phyloP scores from a whole-genome alignment of 2,888 invertebrate species.

The Hydraecia micacea region DNA sequence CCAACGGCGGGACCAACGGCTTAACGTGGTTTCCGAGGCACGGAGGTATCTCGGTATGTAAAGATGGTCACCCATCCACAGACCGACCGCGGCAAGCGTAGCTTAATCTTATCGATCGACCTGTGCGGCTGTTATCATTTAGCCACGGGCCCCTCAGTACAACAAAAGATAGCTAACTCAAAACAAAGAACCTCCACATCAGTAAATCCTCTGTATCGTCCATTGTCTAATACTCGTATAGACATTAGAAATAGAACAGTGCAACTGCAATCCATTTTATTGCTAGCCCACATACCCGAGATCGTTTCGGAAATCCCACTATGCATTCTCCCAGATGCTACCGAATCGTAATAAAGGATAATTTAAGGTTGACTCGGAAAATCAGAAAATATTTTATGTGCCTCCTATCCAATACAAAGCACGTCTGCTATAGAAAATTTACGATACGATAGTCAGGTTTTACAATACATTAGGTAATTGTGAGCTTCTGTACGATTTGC shows the following conservation, averaged over 20 bases:
- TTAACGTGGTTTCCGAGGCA: too few relatives aligned
- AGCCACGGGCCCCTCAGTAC: too few relatives aligned
- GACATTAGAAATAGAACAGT: slow-evolving; percentile 50
- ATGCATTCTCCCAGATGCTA: slow-evolving; percentile 59
- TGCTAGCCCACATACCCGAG: slow-evolving; percentile 33
- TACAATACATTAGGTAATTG: slow-evolving; percentile 68
- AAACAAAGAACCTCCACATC: slow-evolving; percentile 23
- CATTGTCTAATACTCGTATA: slow-evolving; percentile 39
- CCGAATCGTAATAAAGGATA: slow-evolving; percentile 54
- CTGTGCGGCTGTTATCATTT: too few relatives aligned
- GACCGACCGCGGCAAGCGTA: too few relatives aligned
- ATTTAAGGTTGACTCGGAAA: slow-evolving; percentile 58
- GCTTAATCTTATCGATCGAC: too few relatives aligned
- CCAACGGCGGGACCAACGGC: too few relatives aligned
- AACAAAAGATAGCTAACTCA: background rate
- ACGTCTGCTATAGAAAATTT: slow-evolving; percentile 62
- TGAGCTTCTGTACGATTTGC: slow-evolving; percentile 53
- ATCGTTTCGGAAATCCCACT: slow-evolving; percentile 49
- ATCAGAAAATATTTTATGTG: slow-evolving; percentile 64
- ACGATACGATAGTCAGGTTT: slow-evolving; percentile 60
- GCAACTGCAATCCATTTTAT: slow-evolving; percentile 60
- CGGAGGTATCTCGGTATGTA: too few relatives aligned
- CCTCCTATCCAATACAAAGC: slow-evolving; percentile 59
- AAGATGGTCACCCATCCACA: too few relatives aligned
- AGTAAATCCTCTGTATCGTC: slow-evolving; percentile 6